Percentiles rank a stretch among this genome's conserved stretches.
phyloP scores from a whole-genome alignment of 2,797 vertebrate genomes.

The Enteromius argenteus region DNA sequence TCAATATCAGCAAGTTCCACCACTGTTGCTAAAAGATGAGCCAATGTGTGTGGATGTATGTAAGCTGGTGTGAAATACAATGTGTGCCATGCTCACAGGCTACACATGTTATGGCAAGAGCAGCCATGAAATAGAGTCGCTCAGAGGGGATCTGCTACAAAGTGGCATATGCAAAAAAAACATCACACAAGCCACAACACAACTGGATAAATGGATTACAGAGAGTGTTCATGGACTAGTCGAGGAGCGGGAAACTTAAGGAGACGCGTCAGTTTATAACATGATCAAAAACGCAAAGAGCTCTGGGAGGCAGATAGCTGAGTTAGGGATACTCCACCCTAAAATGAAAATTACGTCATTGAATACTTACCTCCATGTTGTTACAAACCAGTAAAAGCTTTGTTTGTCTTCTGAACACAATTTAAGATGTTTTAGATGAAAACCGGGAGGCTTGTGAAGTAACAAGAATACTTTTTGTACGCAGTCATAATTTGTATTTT shows the following conservation, averaged over 20 bases:
- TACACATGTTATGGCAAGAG: constrained; percentile 72
- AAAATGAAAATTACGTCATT: too few relatives aligned
- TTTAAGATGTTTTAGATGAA: too few relatives aligned
- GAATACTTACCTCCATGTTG: neutral
- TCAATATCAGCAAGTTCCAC: constrained; percentile 65
- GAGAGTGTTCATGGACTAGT: constrained; percentile 36
- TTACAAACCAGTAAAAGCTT: too few relatives aligned
- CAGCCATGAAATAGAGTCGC: constrained; percentile 72
- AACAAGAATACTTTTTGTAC: too few relatives aligned
- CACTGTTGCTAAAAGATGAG: constrained; percentile 64
- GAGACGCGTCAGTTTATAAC: constrained; percentile 19
- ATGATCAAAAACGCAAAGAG: constrained; percentile 30
- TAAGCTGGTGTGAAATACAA: constrained; percentile 76
- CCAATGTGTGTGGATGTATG: constrained; percentile 50
- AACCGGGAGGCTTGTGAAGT: too few relatives aligned
- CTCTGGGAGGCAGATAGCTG: constrained; percentile 14
- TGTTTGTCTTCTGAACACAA: too few relatives aligned
- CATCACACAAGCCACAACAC: constrained; percentile 51
- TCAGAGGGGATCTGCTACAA: constrained; percentile 61
- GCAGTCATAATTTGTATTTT: too few relatives aligned
- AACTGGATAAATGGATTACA: constrained; percentile 58
- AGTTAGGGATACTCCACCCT: neutral
- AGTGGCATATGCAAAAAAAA: constrained; percentile 59
- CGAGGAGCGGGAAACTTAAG: constrained; percentile 16
- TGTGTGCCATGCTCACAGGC: constrained; percentile 62